A percentile compares a stretch with the other conserved stretches of the same genome.
Conservation (phyloP, 2,888 invertebrate genomes). For the Eristalinus sepulchralis region DNA sequence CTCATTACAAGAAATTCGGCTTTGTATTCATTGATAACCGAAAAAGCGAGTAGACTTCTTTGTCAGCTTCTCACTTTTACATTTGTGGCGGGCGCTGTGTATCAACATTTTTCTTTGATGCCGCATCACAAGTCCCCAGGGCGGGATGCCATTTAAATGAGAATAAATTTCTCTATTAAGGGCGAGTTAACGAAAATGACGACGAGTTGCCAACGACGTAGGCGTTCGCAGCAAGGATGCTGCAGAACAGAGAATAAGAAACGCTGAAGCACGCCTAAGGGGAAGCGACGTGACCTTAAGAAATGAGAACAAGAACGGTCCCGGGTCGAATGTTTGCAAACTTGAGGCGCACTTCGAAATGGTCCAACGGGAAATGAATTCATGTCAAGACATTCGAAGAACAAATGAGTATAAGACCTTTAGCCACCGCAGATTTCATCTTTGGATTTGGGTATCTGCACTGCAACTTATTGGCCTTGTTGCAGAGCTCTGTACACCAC, state of each 20-base stretch:
- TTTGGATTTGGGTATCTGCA: constrained; percentile 48
- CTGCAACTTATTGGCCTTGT: constrained; percentile 66
- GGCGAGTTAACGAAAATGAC: constrained; percentile 3
- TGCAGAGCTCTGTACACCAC: constrained; percentile 20
- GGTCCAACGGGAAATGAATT: constrained; percentile 31
- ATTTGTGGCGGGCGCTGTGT: constrained; percentile 12
- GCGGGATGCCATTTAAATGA: constrained; percentile 34
- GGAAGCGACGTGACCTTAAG: constrained; percentile 54
- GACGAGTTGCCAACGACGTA: background rate
- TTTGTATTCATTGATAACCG: constrained; percentile 53
- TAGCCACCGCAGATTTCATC: constrained; percentile 50
- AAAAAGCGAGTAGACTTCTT: constrained; percentile 15
- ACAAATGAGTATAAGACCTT: constrained; percentile 34
- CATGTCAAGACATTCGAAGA: constrained; percentile 55
- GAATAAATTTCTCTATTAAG: constrained; percentile 39
- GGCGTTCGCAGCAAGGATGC: constrained; percentile 14
- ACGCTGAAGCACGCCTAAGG: constrained; percentile 10
- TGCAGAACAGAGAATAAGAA: background rate
- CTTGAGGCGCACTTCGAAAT: constrained; percentile 13
- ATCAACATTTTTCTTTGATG: constrained; percentile 39
- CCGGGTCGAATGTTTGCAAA: background rate
- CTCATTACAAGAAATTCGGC: constrained; percentile 64
- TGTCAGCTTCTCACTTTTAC: constrained; percentile 34
- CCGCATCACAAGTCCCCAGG: constrained; percentile 5
- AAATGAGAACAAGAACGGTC: constrained; percentile 20